These are phyloP conservation scores for Struthidea cinerea DNA, from an alignment of 2,113 vertebrate species.

Conservation along the genomic window DNA sequence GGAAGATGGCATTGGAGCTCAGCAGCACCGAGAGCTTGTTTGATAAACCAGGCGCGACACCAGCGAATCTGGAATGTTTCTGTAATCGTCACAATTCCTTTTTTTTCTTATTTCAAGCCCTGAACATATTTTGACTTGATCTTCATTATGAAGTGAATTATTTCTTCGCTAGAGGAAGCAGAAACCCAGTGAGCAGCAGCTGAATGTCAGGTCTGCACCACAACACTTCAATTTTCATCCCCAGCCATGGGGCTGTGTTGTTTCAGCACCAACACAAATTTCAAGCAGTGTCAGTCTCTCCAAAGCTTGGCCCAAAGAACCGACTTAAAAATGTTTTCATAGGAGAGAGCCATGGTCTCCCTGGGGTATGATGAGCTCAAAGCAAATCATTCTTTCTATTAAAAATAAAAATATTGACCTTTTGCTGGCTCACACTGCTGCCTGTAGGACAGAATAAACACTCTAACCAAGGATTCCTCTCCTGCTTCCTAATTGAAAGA, in stretches of 20 bases:
- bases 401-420: neutral
- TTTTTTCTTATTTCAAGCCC: neutral
- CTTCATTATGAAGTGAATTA: neutral
- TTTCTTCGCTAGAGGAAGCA: neutral
- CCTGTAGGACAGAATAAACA: neutral
- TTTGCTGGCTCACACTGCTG: neutral
- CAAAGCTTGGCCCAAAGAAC: neutral
- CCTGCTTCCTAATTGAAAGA: neutral
- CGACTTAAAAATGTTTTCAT: neutral
- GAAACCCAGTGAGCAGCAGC: neutral
- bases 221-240: neutral
- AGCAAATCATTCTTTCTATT: neutral
- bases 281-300: neutral
- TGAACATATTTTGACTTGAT: neutral
- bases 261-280: neutral
- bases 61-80: neutral
- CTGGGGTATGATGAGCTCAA: neutral
- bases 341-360: neutral
- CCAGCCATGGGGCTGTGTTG: rapidly evolving
- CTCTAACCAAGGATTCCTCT: neutral
- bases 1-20: constrained; percentile 46
- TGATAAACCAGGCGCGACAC: neutral
- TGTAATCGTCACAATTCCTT: neutral
- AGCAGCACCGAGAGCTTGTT: neutral
- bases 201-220: neutral